Percentiles rank a stretch among this genome's conserved stretches.
Evolutionary conservation across 1,140 invertebrate species (phyloP).

Genomic region (Augochlora pura): DNA sequence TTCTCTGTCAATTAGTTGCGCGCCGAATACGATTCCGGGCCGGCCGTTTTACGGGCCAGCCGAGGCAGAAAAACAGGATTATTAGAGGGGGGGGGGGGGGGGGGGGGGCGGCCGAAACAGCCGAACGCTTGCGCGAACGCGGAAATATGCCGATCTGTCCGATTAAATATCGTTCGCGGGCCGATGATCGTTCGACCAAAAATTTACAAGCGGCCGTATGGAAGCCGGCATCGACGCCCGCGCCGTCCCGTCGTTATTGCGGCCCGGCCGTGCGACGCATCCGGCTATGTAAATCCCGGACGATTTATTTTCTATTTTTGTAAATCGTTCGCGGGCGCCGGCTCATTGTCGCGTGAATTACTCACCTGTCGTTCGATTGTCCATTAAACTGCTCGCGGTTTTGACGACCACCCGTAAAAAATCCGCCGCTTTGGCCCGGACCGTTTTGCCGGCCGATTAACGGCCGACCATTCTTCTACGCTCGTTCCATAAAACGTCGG

Average conservation of each 20-base stretch:
- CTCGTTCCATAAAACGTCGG: too few relatives aligned
- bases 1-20: conserved; percentile 37
- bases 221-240: not conserved
- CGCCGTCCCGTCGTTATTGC: conserved; percentile 24
- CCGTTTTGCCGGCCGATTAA: too few relatives aligned
- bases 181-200: conserved; percentile 42
- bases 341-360: conserved; percentile 41
- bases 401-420: not conserved
- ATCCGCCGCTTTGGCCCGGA: not conserved
- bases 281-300: conserved; percentile 35
- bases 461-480: too few relatives aligned
- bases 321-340: conserved; percentile 3
- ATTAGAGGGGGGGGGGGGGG: conserved; percentile 14
- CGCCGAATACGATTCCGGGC: not conserved
- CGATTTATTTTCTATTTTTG: conserved; percentile 49
- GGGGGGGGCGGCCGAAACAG: too few relatives aligned
- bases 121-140: not conserved
- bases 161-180: conserved; percentile 43
- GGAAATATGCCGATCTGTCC: conserved; percentile 41
- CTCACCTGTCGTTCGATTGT: conserved; percentile 39
- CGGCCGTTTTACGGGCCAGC: conserved; percentile 2
- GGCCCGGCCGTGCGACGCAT: not conserved
- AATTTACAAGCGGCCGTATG: conserved; percentile 47
- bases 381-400: conserved; percentile 21
- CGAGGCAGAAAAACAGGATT: conserved; percentile 33